A percentile compares a stretch with the other conserved stretches of the same genome.
These are phyloP conservation scores for Cairina moschata DNA, from an alignment of 2,113 vertebrate genomes.

Conservation along the genomic window DNA sequence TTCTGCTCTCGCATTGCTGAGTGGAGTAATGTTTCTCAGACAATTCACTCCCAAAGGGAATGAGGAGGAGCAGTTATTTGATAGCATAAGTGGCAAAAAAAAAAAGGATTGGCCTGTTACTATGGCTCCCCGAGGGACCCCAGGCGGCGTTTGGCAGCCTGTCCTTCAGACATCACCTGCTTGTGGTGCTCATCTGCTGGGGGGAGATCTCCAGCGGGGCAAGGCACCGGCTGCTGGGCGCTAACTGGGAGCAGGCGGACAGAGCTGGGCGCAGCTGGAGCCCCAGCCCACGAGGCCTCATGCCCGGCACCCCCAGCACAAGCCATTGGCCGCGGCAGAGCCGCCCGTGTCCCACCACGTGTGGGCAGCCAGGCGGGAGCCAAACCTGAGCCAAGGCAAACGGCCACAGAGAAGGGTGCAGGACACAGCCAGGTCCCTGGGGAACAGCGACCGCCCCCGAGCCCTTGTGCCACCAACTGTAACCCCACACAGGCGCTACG, in stretches of 20 bases:
- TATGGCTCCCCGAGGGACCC: neutral
- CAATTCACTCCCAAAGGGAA: neutral
- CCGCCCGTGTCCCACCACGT: too few relatives aligned
- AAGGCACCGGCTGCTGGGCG: neutral
- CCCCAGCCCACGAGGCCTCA: too few relatives aligned
- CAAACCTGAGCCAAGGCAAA: neutral
- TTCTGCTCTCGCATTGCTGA: neutral
- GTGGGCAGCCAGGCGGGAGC: neutral
- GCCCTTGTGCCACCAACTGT: neutral
- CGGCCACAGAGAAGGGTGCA: fast-evolving
- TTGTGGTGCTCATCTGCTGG: neutral
- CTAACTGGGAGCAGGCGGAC: too few relatives aligned
- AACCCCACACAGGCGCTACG: neutral
- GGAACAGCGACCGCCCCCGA: neutral
- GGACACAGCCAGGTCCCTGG: fast-evolving
- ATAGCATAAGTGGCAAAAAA: neutral
- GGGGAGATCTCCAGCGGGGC: neutral
- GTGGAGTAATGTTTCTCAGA: neutral
- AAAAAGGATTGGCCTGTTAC: neutral
- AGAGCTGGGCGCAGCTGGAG: too few relatives aligned
- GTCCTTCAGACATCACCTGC: fast-evolving
- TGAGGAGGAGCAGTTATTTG: neutral
- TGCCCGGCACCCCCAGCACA: neutral
- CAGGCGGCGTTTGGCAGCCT: neutral
- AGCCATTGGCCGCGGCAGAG: too few relatives aligned